phyloP scores from a whole-genome alignment of 1,140 invertebrate genomes.

The Lepidostoma basale region DNA sequence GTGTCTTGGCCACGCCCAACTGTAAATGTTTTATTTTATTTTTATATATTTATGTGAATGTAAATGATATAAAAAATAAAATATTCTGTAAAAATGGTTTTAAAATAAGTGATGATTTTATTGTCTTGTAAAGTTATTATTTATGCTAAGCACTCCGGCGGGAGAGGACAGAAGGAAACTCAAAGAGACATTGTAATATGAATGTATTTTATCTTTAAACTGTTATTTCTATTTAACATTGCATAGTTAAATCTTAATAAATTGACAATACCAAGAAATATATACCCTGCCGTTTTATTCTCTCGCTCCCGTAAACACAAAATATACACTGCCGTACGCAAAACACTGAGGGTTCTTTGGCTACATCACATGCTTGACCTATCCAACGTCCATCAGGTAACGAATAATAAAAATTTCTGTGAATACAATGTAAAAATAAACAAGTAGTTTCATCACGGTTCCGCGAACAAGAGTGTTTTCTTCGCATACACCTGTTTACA shows the following conservation, averaged over 20 bases:
- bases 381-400: background rate
- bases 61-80: constrained; percentile 47
- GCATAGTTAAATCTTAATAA: constrained; percentile 43
- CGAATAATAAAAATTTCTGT: constrained; percentile 5
- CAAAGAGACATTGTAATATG: constrained; percentile 33
- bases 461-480: background rate
- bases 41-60: constrained; percentile 47
- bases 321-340: too few species aligned
- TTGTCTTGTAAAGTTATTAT: constrained; percentile 46
- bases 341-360: too few species aligned
- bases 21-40: constrained; percentile 45
- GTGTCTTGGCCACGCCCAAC: background rate
- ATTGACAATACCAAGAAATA: constrained; percentile 46
- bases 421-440: constrained; percentile 11
- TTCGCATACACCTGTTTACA: constrained; percentile 7
- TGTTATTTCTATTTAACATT: constrained; percentile 35
- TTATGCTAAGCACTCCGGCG: constrained; percentile 41
- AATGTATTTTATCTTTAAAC: constrained; percentile 34
- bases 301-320: background rate
- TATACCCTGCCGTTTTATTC: constrained; percentile 6
- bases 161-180: background rate
- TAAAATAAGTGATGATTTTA: constrained; percentile 42
- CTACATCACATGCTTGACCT: background rate
- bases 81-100: constrained; percentile 41
- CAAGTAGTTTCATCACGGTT: background rate